phyloP scores from a whole-genome alignment of 2,888 invertebrate genomes.

The Camponotus fellah region DNA sequence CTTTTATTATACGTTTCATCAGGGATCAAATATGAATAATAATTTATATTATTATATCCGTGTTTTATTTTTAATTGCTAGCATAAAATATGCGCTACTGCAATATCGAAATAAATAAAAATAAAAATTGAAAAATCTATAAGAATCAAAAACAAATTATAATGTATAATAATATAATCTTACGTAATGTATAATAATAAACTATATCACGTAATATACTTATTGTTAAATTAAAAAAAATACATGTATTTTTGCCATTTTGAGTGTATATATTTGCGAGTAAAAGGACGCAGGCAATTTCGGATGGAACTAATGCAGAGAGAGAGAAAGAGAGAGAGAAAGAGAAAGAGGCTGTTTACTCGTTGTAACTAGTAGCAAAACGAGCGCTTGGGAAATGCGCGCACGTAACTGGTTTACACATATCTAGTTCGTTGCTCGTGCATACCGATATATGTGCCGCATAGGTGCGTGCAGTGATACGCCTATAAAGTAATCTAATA shows the following conservation, averaged over 20 bases:
- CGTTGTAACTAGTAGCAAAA: constrained; percentile 63
- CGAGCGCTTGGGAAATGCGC: constrained; percentile 61
- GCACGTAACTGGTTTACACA: constrained; percentile 58
- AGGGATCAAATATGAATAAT: not conserved
- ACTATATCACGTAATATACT: no score
- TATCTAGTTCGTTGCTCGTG: constrained; percentile 48
- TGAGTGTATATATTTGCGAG: not conserved
- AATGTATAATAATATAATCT: no score
- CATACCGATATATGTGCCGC: constrained; percentile 53
- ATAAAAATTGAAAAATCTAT: no score
- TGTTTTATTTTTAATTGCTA: no score
- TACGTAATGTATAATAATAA: no score
- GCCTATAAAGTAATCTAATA: constrained; percentile 56
- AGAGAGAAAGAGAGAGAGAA: constrained; percentile 29
- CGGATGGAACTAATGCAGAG: constrained; percentile 62
- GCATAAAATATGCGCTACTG: no score
- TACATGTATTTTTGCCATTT: not conserved
- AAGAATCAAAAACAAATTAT: no score
- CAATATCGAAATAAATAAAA: no score
- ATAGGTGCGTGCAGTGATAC: constrained; percentile 54
- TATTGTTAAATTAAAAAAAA: not conserved
- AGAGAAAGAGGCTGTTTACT: constrained; percentile 59
- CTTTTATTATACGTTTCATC: not conserved
- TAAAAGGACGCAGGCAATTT: constrained; percentile 57
- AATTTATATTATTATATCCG: no score